Evolutionary conservation across 2,113 vertebrate genomes (phyloP).

Genomic region (Microtus richardsoni): DNA sequence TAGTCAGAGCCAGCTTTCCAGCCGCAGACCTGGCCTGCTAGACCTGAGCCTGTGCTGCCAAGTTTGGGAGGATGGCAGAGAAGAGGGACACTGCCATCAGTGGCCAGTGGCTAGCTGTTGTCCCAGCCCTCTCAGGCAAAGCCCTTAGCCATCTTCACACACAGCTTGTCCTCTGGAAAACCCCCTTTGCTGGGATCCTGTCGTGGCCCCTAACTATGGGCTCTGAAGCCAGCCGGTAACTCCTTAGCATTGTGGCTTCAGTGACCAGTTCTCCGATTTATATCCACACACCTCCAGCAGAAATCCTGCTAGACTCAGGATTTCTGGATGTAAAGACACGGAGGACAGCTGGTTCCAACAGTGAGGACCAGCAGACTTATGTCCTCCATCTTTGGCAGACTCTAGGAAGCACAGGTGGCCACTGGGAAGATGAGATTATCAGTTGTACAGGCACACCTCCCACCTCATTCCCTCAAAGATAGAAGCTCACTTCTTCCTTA

Average conservation of each 20-base stretch:
- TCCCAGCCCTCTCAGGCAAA: background rate
- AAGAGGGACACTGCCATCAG: background rate
- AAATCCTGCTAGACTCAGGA: background rate
- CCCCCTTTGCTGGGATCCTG: background rate
- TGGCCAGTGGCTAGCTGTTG: background rate
- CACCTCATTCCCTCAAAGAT: background rate
- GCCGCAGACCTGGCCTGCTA: background rate
- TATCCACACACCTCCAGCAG: too few species aligned
- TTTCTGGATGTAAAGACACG: background rate
- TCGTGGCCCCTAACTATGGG: background rate
- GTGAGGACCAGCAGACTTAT: background rate
- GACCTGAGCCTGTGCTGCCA: background rate
- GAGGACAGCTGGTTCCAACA: background rate
- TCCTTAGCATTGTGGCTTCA: background rate
- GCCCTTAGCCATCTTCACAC: background rate
- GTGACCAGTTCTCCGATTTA: constrained; percentile 17
- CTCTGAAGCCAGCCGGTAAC: background rate
- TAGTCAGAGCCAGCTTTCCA: constrained; percentile 48
- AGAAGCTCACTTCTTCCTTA: background rate
- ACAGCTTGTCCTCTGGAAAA: background rate
- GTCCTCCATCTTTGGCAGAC: background rate
- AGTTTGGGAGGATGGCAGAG: background rate
- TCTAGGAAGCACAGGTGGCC: background rate
- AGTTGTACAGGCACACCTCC: too few species aligned
- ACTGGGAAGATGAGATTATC: background rate